phyloP scores from a whole-genome alignment of 2,888 invertebrate genomes.

The Drosophila eohydei region DNA sequence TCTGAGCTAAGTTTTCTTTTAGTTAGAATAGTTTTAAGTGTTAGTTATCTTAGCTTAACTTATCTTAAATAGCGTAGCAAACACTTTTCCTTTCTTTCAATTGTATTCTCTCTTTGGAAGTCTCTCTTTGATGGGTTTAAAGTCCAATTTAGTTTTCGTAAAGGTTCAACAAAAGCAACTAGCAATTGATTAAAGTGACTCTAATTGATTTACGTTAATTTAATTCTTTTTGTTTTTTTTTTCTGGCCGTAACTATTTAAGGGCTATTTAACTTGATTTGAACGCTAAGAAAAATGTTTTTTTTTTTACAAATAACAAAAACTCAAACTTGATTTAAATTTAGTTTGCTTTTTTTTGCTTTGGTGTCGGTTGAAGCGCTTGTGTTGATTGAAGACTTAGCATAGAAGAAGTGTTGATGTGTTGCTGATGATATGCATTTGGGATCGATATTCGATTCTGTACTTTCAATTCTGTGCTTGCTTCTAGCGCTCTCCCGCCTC shows the following conservation, averaged over 20 bases:
- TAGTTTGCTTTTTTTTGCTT: conserved; percentile 1
- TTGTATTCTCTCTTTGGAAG: conserved; percentile 10
- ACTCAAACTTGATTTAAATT: conserved; percentile 28
- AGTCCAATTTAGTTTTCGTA: conserved; percentile 48
- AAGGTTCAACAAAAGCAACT: conserved; percentile 39
- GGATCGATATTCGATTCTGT: conserved; percentile 25
- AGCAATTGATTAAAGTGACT: conserved; percentile 13
- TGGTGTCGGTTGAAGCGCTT: conserved; percentile 19
- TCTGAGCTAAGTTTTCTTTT: conserved; percentile 17
- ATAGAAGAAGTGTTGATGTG: conserved; percentile 67
- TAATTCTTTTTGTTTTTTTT: background rate
- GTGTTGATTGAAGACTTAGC: conserved; percentile 83
- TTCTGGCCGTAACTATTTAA: conserved; percentile 59
- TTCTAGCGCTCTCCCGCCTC: conserved; percentile 44
- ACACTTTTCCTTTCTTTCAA: conserved; percentile 59
- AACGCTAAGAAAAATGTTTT: conserved; percentile 11
- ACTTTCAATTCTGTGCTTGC: conserved; percentile 54
- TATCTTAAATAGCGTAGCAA: conserved; percentile 65
- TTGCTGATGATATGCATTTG: conserved; percentile 66
- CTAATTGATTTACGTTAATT: conserved; percentile 34
- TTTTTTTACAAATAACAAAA: conserved; percentile 24
- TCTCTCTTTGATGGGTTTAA: conserved; percentile 56
- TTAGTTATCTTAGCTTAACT: background rate
- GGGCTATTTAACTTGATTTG: conserved; percentile 48
- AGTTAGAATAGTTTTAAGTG: background rate